These are phyloP conservation scores for Myodes glareolus DNA, from an alignment of 2,113 vertebrate species.

Conservation along the genomic window DNA sequence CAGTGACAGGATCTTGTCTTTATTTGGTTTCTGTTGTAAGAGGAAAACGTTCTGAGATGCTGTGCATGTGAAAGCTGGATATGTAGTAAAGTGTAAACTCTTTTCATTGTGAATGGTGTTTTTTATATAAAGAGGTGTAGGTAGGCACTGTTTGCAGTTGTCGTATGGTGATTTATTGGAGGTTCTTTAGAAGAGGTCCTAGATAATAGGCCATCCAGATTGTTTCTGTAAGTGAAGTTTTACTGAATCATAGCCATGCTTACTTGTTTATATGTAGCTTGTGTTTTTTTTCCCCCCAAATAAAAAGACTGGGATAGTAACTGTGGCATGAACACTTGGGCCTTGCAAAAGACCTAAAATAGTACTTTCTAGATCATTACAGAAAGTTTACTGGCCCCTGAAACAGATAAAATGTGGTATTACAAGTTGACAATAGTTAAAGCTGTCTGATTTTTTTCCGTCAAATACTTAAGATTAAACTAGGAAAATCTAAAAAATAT, in stretches of 20 bases:
- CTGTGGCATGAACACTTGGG: background rate
- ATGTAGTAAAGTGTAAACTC: background rate
- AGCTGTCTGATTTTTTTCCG: background rate
- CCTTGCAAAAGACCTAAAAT: background rate
- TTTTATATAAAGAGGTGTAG: background rate
- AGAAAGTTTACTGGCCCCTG: background rate
- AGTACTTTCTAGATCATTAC: background rate
- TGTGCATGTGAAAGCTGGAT: background rate
- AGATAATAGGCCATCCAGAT: background rate
- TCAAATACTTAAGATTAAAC: background rate
- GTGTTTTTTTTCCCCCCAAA: background rate
- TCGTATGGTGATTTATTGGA: background rate
- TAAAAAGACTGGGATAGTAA: background rate
- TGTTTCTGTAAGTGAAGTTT: conserved; percentile 34
- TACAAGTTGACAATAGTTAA: background rate
- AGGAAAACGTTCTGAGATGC: background rate
- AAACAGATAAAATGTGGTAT: background rate
- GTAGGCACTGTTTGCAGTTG: background rate
- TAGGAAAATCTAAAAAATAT: conserved; percentile 18
- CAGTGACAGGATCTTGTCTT: background rate
- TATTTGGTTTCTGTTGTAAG: conserved; percentile 33
- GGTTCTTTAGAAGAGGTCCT: background rate
- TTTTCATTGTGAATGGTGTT: background rate
- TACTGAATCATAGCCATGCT: background rate
- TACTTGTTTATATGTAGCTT: background rate